Base-by-base conservation (phyloP, 2,888 invertebrate genomes). In the Drosophila cracens region DNA sequence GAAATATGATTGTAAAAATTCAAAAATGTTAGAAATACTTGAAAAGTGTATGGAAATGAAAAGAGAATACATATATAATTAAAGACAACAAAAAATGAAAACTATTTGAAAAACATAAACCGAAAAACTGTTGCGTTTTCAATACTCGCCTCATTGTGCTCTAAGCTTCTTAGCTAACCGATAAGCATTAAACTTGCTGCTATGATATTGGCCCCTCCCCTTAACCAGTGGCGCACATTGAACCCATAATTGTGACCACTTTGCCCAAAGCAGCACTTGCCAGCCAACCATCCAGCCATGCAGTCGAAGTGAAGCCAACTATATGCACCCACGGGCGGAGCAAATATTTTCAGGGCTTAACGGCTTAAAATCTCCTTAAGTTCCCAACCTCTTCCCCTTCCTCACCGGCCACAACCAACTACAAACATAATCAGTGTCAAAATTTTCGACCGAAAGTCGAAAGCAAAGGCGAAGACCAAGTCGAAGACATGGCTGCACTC, bases 401-500 rank as follows among this genome's bases (percentile, higher is more conserved):
- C 11, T 43, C 48, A 4, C 21, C 13, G 31, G 27, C 18, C 46
- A 18, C 52, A 56, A 38, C 52, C 65, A 61, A 71, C 49, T 64
- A 67, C 81, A 88, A 89, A 86, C 79, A 87, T 86, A 88, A 87
- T 87, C 86, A 90, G 90, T 90, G 86, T 87, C 90, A 90, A 79
- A 87, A 87, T 82, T 90, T 87, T 80, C 69, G 70, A 72, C 73
- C 71, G 52, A 65, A 70, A 63, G 71, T 61, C 59, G 58, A 38
- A 63, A 59, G 62, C 38, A 59, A 67, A 68, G 70, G 36, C 43
- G 34, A 53, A 70, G 74, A 33, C 51, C 33, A 56, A 63, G 76
- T 18, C 21, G 63, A 51, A 73, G 66, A 38, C 48, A 54, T 43
- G 33, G 36, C 31, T 51, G 27, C 70, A 61, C 57, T 43, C n/a